Evolutionary conservation across 2,888 invertebrate genomes (phyloP), one percentile per base, ranked within the genome.

Genomic region (Drosophila ustulata): DNA sequence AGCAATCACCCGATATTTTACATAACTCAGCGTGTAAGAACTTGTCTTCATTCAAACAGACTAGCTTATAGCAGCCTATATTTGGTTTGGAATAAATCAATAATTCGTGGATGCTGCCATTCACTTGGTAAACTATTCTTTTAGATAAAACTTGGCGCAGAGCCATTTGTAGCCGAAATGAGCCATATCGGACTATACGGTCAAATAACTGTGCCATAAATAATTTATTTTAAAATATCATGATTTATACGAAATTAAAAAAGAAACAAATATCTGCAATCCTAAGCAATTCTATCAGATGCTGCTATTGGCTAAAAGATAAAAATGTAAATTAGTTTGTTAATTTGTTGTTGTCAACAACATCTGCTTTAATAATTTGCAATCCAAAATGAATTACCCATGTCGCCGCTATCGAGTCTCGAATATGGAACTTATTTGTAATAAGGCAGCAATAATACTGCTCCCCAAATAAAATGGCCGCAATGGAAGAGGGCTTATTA

Each of bases 401-500:
- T 26, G n/a, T 39, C 1, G 13, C 26, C 2, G 18, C 5, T 13
- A 13, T 26, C 1, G 9, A 13, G 6, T 28, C 39, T 18, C 6
- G 5, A 43, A 7, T 26, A 30, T 45, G 34, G 6, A 32, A 43
- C 25, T 26, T 23, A 43, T 56, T 63, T 7, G 9, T 25, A 47
- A 63, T 55, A 58, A 47, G 13, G 6, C 34, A 26, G 41, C 45
- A 50, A 66, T 66, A 58, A 62, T 62, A 51, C 37, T 11, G 47
- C 26, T 63, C 28, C 58, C 41, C 13, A 13, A 59, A 55, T 23
- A 5, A 37, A 25, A 49, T 39, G 23, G 7, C 25, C 11, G 25
- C 13, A 43, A 43, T 49, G 62, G 41, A 58, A 55, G 26, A 49
- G 18, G 25, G 34, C 9, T 41, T 47, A 37, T 18, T 52, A 61